phyloP scores from a whole-genome alignment of 2,797 vertebrate genomes.

The Enteromius thamalakanensis region DNA sequence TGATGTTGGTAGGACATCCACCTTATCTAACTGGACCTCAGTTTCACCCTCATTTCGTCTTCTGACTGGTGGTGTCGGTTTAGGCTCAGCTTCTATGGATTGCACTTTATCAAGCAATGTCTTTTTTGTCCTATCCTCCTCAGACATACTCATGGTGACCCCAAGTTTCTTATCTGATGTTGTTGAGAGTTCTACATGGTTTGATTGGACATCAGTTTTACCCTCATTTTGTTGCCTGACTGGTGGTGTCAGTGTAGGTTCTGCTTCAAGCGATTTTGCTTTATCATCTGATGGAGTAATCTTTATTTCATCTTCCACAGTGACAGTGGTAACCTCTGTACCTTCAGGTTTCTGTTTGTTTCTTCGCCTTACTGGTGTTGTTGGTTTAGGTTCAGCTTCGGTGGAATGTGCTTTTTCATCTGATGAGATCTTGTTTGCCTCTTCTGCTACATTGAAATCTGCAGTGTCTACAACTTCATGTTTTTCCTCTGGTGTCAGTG shows the following conservation, averaged over 20 bases:
- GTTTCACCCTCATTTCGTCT: conserved; percentile 18
- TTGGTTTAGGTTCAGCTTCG: conserved; percentile 29
- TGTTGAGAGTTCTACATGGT: background rate
- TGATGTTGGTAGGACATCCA: conserved; percentile 25
- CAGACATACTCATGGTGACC: background rate
- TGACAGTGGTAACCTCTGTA: background rate
- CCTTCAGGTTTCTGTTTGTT: background rate
- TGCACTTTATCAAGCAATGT: background rate
- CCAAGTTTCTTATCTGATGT: conserved; percentile 2
- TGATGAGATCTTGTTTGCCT: background rate
- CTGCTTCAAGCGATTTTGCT: background rate
- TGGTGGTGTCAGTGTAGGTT: conserved; percentile 25
- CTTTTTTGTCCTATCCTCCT: background rate
- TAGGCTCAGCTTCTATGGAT: background rate
- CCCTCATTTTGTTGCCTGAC: conserved; percentile 18
- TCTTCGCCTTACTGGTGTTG: conserved; percentile 32
- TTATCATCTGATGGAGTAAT: background rate
- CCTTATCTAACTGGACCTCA: conserved; percentile 2
- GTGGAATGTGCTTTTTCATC: conserved; percentile 22
- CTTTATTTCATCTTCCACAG: background rate
- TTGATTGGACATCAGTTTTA: conserved; percentile 15
- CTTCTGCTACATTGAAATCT: background rate
- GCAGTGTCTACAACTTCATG: background rate
- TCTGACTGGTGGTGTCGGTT: conserved; percentile 41
- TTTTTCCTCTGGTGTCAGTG: background rate